Conservation (phyloP, 1,140 invertebrate genomes). For the Panagrolaimus sp. region DNA sequence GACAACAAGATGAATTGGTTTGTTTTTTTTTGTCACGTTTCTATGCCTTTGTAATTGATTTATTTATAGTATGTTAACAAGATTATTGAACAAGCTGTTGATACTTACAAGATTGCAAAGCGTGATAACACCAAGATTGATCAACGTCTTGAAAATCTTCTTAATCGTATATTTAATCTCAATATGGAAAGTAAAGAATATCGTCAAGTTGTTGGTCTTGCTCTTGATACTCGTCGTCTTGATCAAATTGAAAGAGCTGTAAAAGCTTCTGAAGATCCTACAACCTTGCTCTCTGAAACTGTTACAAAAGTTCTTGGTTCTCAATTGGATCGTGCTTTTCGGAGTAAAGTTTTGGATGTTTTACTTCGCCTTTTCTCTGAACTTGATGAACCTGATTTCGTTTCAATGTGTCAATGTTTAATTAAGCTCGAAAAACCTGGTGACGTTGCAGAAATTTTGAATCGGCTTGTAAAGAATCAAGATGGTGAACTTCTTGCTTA, state of each 20-base stretch:
- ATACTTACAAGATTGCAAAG: slow-evolving; percentile 60
- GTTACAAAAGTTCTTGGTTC: slow-evolving; percentile 49
- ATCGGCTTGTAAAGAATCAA: slow-evolving; percentile 37
- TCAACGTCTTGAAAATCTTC: slow-evolving; percentile 80
- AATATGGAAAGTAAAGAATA: slow-evolving; percentile 44
- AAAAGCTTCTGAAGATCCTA: slow-evolving; percentile 39
- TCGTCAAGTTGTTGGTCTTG: slow-evolving; percentile 50
- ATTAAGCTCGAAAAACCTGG: slow-evolving; percentile 53
- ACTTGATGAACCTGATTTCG: slow-evolving; percentile 46
- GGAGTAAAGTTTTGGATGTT: slow-evolving; percentile 38
- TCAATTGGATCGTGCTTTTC: slow-evolving; percentile 46
- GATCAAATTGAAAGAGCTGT: slow-evolving; percentile 53
- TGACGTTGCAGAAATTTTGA: slow-evolving; percentile 48
- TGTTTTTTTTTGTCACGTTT: background rate
- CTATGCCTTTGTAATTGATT: background rate
- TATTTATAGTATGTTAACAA: slow-evolving; percentile 73
- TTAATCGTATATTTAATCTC: slow-evolving; percentile 90
- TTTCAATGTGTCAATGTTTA: slow-evolving; percentile 50
- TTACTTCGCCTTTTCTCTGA: slow-evolving; percentile 46
- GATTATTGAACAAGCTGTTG: slow-evolving; percentile 63
- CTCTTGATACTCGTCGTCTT: slow-evolving; percentile 50
- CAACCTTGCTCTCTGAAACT: slow-evolving; percentile 48
- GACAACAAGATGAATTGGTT: slow-evolving; percentile 45
- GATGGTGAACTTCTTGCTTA: slow-evolving; percentile 81
- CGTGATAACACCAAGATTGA: slow-evolving; percentile 67